Evolutionary conservation across 2,113 vertebrate genomes (phyloP), one percentile per base, ranked within the genome.

Genomic region (Telmatochromis sp.): DNA sequence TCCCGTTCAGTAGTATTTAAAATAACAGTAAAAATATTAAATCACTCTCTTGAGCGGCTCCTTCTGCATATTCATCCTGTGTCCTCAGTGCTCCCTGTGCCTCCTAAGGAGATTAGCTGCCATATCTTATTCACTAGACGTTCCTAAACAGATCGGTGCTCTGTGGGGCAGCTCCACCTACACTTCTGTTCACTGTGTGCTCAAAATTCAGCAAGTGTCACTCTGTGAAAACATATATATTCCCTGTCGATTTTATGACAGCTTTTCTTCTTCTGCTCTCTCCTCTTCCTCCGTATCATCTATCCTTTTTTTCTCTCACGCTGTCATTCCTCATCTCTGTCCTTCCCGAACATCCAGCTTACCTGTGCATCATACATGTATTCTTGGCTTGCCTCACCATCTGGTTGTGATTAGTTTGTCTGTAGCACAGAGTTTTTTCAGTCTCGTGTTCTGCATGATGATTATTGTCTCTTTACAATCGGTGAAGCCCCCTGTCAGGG

Each of bases 51-150:
- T 63, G 23, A 21, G 53, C 10, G 2, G 17, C 15, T 26, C 21
- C 7, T 75, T 33, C 17, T 81, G 31, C 53, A 9, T n/a, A 58
- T 73, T 40, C 49, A 17, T 82, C 10, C 28, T 42, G 35, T 37
- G 63, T 84, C 86, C 68, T 83, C 21, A 78, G 83, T 42, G 15
- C 84, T 68, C 35, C 49, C 42, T 51, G 28, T 80, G 49, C 80
- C 55, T 83, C 51, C n/a, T 94, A 93, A 95, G 81, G 15, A 86
- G 93, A 93, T 95, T 91, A 93, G 47, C 68, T 73, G 86, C 83
- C 78, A 63, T 87, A 75, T 88, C 65, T 88, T 85, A 68, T 89
- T 88, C 80, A 86, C 86, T 23, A 23, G 86, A 57, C 60, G 70
- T 11, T 89, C 78, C 42, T 81, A 5, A 83, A 79, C 58, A 31